phyloP scores from a whole-genome alignment of 2,113 vertebrate species.

The Naja naja region DNA sequence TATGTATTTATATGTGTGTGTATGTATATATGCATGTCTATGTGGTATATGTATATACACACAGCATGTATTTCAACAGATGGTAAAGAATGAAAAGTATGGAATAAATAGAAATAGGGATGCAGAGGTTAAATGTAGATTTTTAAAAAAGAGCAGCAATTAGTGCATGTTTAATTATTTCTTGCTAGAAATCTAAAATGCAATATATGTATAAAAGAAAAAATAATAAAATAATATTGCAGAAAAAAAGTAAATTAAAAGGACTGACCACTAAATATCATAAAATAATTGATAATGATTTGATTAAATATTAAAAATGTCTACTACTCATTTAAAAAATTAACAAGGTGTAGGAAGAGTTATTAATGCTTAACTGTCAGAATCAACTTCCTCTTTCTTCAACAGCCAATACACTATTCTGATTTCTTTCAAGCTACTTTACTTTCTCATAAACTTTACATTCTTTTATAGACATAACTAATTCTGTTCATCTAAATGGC shows the following conservation, averaged over 20 bases:
- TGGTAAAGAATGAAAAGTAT: not conserved
- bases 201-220: not conserved
- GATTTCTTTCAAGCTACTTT: not conserved
- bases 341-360: not conserved
- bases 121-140: not conserved
- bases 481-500: not conserved
- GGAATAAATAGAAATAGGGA: not conserved
- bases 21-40: not conserved
- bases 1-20: not conserved
- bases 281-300: not conserved
- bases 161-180: not conserved
- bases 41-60: not conserved
- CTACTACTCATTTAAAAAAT: not conserved
- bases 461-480: not conserved
- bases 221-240: not conserved
- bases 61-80: not conserved
- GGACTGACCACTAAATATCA: not conserved
- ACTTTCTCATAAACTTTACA: not conserved
- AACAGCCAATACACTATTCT: not conserved
- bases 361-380: not conserved
- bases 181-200: not conserved
- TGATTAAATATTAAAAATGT: not conserved
- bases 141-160: not conserved
- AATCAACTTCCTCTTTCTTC: not conserved
- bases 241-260: not conserved